phyloP scores from a whole-genome alignment of 1,140 invertebrate genomes.

The Solenopsis invicta region DNA sequence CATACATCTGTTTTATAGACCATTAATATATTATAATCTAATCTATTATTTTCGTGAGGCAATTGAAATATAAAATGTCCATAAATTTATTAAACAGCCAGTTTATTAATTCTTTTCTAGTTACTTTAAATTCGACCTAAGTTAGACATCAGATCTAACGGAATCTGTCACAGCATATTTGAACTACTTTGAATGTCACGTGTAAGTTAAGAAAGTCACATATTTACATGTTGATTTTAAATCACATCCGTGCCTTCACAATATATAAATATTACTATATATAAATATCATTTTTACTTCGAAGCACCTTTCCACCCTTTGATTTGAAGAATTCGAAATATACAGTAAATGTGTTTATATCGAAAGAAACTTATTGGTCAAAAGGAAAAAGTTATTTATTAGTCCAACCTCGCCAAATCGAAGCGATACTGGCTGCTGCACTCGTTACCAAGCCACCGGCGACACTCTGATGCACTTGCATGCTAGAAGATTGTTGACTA shows the following conservation, averaged over 20 bases:
- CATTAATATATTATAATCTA: slow-evolving; percentile 51
- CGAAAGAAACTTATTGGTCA: slow-evolving; percentile 61
- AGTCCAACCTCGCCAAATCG: slow-evolving; percentile 91
- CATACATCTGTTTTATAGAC: slow-evolving; percentile 30
- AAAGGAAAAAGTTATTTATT: slow-evolving; percentile 82
- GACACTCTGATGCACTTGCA: slow-evolving; percentile 87
- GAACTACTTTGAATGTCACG: slow-evolving; percentile 62
- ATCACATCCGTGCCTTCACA: slow-evolving; percentile 1
- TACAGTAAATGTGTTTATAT: slow-evolving; percentile 26
- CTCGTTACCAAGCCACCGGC: slow-evolving; percentile 90
- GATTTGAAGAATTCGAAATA: slow-evolving; percentile 55
- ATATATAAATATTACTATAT: slow-evolving; percentile 45
- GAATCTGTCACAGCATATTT: slow-evolving; percentile 62
- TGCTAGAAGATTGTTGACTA: slow-evolving; percentile 87
- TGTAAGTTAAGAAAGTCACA: slow-evolving; percentile 61
- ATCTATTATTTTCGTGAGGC: slow-evolving; percentile 53
- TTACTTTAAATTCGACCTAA: slow-evolving; percentile 59
- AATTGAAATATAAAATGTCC: slow-evolving; percentile 51
- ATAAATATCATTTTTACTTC: slow-evolving; percentile 52
- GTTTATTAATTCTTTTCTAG: slow-evolving; percentile 31
- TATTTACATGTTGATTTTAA: slow-evolving; percentile 67
- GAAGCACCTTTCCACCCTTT: slow-evolving; percentile 54
- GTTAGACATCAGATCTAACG: slow-evolving; percentile 67
- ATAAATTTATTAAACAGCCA: slow-evolving; percentile 60
- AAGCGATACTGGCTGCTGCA: slow-evolving; percentile 90